These are phyloP conservation scores for Leptobrachium ailaonicum DNA, from an alignment of 2,113 vertebrate species.

Conservation along the genomic window DNA sequence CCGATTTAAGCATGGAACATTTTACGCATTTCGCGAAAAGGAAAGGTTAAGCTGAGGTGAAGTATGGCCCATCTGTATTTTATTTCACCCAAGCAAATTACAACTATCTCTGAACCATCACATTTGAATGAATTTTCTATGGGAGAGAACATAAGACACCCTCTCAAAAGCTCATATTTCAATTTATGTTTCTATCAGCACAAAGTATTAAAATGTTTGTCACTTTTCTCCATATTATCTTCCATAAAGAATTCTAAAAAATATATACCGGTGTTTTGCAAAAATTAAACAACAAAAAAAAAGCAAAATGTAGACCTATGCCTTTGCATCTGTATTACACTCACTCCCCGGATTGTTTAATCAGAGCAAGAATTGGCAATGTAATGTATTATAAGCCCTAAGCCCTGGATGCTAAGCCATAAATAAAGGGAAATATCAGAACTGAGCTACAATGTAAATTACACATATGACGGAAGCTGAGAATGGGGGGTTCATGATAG, in stretches of 20 bases:
- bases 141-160: not conserved
- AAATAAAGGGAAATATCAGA: slow-evolving; percentile 3
- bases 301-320: not conserved
- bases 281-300: not conserved
- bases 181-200: too few relatives aligned
- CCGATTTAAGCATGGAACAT: not conserved
- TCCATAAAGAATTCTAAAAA: too few relatives aligned
- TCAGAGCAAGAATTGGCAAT: not conserved
- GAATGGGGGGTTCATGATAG: not conserved
- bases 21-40: not conserved
- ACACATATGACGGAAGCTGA: not conserved
- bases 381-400: too few relatives aligned
- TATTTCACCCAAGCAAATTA: not conserved
- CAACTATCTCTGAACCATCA: not conserved
- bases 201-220: too few relatives aligned
- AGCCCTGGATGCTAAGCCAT: not conserved
- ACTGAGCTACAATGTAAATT: slow-evolving; percentile 18
- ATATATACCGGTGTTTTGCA: not conserved
- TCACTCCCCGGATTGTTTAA: too few relatives aligned
- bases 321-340: not conserved
- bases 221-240: too few relatives aligned
- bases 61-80: not conserved
- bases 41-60: not conserved
- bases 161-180: too few relatives aligned
- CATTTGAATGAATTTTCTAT: not conserved